These are phyloP conservation scores for Galerucella nymphaeae DNA, from an alignment of 2,888 invertebrate species.

Conservation along the genomic window DNA sequence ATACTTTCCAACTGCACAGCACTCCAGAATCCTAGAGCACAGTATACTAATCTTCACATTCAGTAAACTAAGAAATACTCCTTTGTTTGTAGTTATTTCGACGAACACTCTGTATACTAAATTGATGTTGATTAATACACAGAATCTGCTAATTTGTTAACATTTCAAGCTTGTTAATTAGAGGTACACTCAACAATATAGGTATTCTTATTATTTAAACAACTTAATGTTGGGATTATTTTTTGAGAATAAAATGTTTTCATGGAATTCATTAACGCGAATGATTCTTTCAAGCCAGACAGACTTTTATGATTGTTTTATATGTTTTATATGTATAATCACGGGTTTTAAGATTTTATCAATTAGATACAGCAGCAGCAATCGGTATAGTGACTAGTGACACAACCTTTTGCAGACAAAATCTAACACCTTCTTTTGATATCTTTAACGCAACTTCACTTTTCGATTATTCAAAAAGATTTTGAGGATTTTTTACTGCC, in stretches of 20 bases:
- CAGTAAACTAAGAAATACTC: too few species aligned
- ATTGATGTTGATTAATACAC: not conserved
- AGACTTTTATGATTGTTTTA: not conserved
- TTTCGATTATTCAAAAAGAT: too few species aligned
- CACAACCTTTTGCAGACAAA: too few species aligned
- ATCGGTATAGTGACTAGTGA: too few species aligned
- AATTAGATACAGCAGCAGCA: too few species aligned
- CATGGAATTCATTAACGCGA: not conserved
- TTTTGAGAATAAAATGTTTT: not conserved
- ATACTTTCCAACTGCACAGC: too few species aligned
- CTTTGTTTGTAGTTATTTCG: not conserved
- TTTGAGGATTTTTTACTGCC: too few species aligned
- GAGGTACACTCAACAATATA: not conserved
- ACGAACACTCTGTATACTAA: not conserved
- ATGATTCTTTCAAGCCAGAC: not conserved
- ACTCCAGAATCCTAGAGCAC: too few species aligned
- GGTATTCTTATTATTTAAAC: not conserved
- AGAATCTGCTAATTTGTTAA: not conserved
- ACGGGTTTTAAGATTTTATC: not conserved
- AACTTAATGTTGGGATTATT: not conserved
- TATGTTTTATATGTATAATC: slow-evolving; percentile 8
- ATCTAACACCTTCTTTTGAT: too few species aligned
- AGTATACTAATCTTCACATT: too few species aligned
- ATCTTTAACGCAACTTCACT: too few species aligned
- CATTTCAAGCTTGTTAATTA: not conserved